Conservation (phyloP, 2,113 vertebrate genomes). For the Indicator indicator region DNA sequence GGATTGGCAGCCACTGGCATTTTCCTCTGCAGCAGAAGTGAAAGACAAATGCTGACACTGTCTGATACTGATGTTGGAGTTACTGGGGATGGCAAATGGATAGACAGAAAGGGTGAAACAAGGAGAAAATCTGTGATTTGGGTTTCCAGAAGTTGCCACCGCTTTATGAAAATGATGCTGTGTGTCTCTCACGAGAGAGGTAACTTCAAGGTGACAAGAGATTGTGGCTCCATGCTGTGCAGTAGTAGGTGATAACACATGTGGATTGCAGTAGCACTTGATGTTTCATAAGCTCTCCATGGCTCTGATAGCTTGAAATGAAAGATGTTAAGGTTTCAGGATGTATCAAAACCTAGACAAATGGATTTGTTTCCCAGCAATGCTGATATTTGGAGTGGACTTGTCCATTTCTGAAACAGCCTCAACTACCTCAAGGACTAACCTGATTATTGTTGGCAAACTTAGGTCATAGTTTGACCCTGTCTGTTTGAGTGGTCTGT, state of each 20-base stretch:
- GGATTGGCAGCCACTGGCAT: neutral
- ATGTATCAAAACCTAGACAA: neutral
- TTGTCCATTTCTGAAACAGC: neutral
- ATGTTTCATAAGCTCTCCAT: neutral
- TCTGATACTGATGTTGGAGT: neutral
- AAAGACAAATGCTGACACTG: neutral
- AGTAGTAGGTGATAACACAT: neutral
- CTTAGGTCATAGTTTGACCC: neutral
- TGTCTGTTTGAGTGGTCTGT: neutral
- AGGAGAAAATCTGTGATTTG: constrained; percentile 13
- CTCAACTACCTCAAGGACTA: neutral
- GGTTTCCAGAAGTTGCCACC: neutral
- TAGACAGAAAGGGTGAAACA: neutral
- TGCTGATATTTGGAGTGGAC: neutral
- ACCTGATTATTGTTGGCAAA: neutral
- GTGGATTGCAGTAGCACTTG: neutral
- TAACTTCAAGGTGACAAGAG: neutral
- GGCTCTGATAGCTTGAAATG: neutral
- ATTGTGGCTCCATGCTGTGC: neutral
- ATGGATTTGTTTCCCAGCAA: neutral
- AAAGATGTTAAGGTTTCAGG: neutral
- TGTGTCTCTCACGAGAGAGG: neutral
- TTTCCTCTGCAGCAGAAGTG: neutral
- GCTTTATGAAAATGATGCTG: neutral
- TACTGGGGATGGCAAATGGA: neutral